Evolutionary conservation across 2,113 vertebrate species (phyloP).

Genomic region (Hypocryptadius cinnamomeus): DNA sequence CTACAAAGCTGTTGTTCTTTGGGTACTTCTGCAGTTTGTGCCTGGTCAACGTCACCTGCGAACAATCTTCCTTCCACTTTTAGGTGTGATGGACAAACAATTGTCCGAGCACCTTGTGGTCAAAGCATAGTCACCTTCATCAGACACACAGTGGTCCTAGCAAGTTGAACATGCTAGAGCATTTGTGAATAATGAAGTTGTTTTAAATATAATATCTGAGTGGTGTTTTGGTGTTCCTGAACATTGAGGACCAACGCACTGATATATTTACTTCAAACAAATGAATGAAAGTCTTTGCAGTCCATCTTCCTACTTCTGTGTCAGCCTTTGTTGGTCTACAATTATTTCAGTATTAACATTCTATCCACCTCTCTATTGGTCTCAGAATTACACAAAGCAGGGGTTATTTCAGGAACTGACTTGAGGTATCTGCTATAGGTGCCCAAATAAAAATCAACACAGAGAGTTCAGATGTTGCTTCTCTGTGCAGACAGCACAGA

Average conservation of each 20-base stretch:
- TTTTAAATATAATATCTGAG: not conserved
- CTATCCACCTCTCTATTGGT: not conserved
- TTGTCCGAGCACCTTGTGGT: not conserved
- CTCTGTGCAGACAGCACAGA: not conserved
- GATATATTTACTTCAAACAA: not conserved
- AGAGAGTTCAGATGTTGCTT: not conserved
- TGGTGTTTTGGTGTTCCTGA: not conserved
- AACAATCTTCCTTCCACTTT: fast-evolving
- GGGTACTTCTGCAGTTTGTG: not conserved
- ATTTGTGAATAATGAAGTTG: not conserved
- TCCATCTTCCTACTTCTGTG: not conserved
- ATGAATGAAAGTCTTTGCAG: not conserved
- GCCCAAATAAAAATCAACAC: not conserved
- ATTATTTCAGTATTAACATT: not conserved
- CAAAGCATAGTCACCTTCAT: not conserved
- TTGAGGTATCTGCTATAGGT: not conserved
- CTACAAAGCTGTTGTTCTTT: not conserved
- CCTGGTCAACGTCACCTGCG: fast-evolving
- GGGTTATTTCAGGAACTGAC: not conserved
- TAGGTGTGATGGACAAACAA: not conserved
- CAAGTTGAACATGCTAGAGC: not conserved
- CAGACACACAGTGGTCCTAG: not conserved
- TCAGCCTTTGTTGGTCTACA: not conserved
- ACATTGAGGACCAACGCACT: not conserved
- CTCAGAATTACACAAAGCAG: not conserved